phyloP scores from a whole-genome alignment of 2,797 vertebrate species.

The Spizella passerina region DNA sequence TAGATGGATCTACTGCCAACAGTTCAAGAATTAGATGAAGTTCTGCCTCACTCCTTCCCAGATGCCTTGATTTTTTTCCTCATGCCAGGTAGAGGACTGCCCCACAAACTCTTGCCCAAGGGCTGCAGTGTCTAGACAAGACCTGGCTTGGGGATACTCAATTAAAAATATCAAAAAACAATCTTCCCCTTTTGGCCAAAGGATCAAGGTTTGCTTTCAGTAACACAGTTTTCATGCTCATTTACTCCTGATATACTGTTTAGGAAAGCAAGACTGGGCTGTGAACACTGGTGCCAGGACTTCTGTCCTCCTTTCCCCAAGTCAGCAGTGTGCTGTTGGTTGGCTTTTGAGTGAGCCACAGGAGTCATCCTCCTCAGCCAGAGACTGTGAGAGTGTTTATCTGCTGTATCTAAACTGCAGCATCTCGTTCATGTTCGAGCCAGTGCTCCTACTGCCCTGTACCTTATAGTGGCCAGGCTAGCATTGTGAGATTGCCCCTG shows the following conservation, averaged over 20 bases:
- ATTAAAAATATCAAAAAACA: background rate
- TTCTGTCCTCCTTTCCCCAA: background rate
- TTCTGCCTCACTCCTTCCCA: background rate
- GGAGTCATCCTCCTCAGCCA: background rate
- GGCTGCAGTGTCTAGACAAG: background rate
- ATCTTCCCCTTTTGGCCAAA: background rate
- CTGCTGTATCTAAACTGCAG: background rate
- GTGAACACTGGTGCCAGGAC: too few relatives aligned
- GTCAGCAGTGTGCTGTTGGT: background rate
- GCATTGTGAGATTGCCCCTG: background rate
- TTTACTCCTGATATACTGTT: background rate
- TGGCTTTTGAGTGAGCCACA: background rate
- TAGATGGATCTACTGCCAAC: background rate
- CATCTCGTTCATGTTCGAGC: background rate
- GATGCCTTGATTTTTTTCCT: background rate
- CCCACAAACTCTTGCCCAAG: fast-evolving
- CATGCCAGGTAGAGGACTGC: background rate
- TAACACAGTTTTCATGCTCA: background rate
- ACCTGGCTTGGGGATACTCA: background rate
- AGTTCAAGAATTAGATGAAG: background rate
- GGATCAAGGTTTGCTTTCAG: background rate
- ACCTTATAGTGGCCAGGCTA: background rate
- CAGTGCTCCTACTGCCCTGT: background rate
- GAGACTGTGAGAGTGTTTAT: background rate
- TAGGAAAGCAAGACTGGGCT: background rate